Conservation (phyloP, 2,888 invertebrate species). For the Ectemnius continuus region DNA sequence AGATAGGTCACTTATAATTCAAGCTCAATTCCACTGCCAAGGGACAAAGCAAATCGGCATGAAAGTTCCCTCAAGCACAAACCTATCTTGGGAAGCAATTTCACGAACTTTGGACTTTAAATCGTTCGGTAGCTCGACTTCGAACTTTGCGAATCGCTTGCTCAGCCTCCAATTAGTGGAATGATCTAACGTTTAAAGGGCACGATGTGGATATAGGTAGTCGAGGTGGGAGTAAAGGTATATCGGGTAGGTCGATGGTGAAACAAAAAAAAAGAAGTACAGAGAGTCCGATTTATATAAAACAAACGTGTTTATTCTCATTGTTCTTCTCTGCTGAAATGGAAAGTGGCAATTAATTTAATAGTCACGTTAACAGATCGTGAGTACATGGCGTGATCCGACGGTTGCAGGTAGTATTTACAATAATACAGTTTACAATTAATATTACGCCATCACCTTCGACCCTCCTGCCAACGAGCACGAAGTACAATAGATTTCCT, state of each 20-base stretch:
- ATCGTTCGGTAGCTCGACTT: no score
- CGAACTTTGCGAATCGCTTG: no score
- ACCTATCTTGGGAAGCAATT: no score
- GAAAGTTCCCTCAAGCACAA: no score
- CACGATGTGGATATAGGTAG: no score
- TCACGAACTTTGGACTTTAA: no score
- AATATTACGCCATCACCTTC: slow-evolving; percentile 51
- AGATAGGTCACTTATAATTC: no score
- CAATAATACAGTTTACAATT: slow-evolving; percentile 62
- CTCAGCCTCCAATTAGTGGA: no score
- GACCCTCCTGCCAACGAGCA: slow-evolving; percentile 33
- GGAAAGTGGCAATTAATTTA: slow-evolving; percentile 67
- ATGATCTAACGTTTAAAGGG: no score
- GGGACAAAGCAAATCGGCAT: no score
- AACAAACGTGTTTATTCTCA: slow-evolving; percentile 68
- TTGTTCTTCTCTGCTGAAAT: slow-evolving; percentile 63
- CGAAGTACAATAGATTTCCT: no score
- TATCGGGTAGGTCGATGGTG: background rate
- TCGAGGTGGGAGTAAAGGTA: background rate
- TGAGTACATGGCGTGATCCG: slow-evolving; percentile 65
- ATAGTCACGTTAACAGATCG: slow-evolving; percentile 62
- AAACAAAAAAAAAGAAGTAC: slow-evolving; percentile 2
- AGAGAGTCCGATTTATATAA: slow-evolving; percentile 53
- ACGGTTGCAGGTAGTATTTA: slow-evolving; percentile 61
- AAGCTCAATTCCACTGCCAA: no score